Evolutionary conservation across 2,888 invertebrate species (phyloP).

Genomic region (Sturmia bella): DNA sequence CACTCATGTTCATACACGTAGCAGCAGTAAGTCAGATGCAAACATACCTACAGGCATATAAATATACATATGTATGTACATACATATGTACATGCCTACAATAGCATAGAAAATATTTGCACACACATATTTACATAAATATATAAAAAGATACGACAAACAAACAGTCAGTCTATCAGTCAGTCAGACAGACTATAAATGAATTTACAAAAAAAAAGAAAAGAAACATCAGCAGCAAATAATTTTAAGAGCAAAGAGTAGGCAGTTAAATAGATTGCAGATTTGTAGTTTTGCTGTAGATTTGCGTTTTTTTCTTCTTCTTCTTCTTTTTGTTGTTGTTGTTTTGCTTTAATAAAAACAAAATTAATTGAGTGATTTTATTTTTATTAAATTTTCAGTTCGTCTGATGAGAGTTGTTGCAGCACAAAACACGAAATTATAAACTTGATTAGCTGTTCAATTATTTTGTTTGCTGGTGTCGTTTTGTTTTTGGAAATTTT

Average conservation of each 20-base stretch:
- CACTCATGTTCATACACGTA: neutral
- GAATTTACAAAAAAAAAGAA: conserved; percentile 21
- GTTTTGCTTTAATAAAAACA: neutral
- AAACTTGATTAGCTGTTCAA: conserved; percentile 53
- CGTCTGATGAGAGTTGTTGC: conserved; percentile 1
- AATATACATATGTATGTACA: neutral
- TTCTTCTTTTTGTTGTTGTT: no score
- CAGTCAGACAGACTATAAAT: conserved; percentile 25
- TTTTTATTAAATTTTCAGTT: conserved; percentile 49
- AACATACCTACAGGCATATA: neutral
- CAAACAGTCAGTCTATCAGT: neutral
- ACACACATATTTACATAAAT: conserved; percentile 7
- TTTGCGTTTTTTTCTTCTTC: conserved; percentile 32
- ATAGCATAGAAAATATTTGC: no score
- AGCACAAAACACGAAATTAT: conserved; percentile 28
- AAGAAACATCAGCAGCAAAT: conserved; percentile 6
- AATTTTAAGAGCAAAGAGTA: conserved; percentile 48
- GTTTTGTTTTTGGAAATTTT: conserved; percentile 9
- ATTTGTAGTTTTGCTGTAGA: conserved; percentile 63
- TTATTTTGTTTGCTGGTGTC: conserved; percentile 18
- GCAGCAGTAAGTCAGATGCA: neutral
- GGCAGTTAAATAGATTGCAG: conserved; percentile 60
- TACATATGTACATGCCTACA: neutral
- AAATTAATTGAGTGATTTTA: conserved; percentile 55
- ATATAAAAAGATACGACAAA: neutral